Conservation (phyloP, 1,140 invertebrate genomes). For the Lucilia cuprina region DNA sequence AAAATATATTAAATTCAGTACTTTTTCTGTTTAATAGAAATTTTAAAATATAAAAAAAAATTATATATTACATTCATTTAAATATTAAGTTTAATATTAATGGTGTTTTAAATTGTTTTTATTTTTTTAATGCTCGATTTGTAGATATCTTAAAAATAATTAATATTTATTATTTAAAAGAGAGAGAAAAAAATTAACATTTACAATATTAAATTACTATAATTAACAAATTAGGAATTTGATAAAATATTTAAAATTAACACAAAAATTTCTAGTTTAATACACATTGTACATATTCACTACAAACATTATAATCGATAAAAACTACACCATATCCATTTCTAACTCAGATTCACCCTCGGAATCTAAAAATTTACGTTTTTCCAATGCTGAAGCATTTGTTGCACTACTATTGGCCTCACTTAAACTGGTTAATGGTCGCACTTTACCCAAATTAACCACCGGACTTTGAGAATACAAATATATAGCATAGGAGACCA, state of each 20-base stretch:
- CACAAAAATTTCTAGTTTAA: not conserved
- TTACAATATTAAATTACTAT: no score
- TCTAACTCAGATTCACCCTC: slow-evolving; percentile 52
- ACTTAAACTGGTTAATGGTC: slow-evolving; percentile 46
- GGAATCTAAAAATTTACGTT: slow-evolving; percentile 48
- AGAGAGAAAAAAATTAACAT: no score
- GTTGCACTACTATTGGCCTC: slow-evolving; percentile 37
- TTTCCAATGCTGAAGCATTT: slow-evolving; percentile 43
- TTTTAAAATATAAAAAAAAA: no score
- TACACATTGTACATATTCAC: not conserved
- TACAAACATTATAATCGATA: not conserved
- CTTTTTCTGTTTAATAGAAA: no score
- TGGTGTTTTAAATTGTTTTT: no score
- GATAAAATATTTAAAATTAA: not conserved
- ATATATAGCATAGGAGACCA: slow-evolving; percentile 84
- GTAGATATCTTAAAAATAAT: no score
- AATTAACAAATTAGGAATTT: not conserved
- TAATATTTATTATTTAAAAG: no score
- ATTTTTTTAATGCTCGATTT: no score
- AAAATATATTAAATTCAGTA: no score
- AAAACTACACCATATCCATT: slow-evolving; percentile 52
- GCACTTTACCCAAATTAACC: slow-evolving; percentile 64
- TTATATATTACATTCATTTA: no score
- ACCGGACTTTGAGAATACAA: slow-evolving; percentile 93
- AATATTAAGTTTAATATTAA: no score